Percentiles rank a stretch among this genome's conserved stretches.
Conservation (phyloP, 1,140 invertebrate genomes). For the Dreissena polymorpha region DNA sequence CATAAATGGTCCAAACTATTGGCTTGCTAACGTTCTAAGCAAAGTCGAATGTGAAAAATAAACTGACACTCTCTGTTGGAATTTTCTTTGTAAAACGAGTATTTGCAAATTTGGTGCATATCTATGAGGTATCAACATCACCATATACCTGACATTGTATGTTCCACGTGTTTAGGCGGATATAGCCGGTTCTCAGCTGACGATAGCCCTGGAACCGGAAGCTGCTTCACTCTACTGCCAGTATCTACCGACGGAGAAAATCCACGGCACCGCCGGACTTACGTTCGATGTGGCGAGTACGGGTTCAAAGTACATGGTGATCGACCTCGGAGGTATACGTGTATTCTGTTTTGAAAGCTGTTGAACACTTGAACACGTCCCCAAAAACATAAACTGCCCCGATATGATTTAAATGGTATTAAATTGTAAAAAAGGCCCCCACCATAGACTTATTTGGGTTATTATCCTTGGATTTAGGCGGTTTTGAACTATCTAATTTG, state of each 20-base stretch:
- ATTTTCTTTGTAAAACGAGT: no score
- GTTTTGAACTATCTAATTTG: not conserved
- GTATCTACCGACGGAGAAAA: constrained; percentile 33
- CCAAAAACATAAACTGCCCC: not conserved
- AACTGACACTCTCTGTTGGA: no score
- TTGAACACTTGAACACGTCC: not conserved
- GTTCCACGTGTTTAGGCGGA: constrained; percentile 12
- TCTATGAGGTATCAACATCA: no score
- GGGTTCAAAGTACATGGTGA: constrained; percentile 52
- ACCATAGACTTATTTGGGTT: no score
- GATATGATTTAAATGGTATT: no score
- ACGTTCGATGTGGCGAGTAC: constrained; percentile 11
- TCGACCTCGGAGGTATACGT: constrained; percentile 48
- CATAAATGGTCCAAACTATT: no score
- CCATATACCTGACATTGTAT: no score
- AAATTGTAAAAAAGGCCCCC: no score
- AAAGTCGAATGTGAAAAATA: no score
- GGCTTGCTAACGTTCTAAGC: no score
- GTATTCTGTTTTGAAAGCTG: no score
- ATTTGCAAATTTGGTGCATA: no score
- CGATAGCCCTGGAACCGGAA: constrained; percentile 48
- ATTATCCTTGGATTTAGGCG: not conserved
- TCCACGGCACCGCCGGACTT: constrained; percentile 10
- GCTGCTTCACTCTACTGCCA: constrained; percentile 50
- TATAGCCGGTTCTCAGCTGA: constrained; percentile 23